phyloP scores from a whole-genome alignment of 2,113 vertebrate species.

The Cromileptes altivelis region DNA sequence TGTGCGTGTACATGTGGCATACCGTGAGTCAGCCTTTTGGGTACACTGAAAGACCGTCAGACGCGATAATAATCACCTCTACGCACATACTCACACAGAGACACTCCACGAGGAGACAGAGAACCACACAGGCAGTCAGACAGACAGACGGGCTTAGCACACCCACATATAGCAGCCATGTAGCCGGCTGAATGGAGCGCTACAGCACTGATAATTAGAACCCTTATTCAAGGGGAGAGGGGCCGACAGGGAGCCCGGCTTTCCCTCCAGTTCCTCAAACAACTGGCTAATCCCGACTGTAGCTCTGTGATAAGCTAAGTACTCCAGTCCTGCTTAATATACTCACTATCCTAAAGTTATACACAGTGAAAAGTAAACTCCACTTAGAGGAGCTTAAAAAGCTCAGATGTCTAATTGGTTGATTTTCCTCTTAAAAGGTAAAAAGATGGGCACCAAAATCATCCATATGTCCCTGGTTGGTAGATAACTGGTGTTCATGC shows the following conservation, averaged over 20 bases:
- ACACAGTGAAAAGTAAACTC: conserved; percentile 31
- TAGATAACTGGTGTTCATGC: background rate
- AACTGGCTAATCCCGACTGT: conserved; percentile 53
- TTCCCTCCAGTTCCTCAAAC: conserved; percentile 39
- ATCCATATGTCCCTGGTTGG: background rate
- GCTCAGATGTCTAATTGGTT: background rate
- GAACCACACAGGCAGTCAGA: conserved; percentile 59
- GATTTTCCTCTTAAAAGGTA: conserved; percentile 3
- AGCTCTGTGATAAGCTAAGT: conserved; percentile 46
- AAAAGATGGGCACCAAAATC: conserved; percentile 4
- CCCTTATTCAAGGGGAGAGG: conserved; percentile 30
- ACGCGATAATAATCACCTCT: conserved; percentile 74
- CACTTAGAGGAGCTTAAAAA: conserved; percentile 23
- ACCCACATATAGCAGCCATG: conserved; percentile 57
- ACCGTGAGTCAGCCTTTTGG: conserved; percentile 79
- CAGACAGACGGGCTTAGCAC: conserved; percentile 53
- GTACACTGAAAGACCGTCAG: conserved; percentile 68
- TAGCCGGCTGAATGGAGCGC: conserved; percentile 25
- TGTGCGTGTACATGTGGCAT: conserved; percentile 47
- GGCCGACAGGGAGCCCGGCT: conserved; percentile 25
- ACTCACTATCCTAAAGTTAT: conserved; percentile 11
- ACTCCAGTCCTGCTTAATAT: conserved; percentile 25
- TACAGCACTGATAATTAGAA: conserved; percentile 55
- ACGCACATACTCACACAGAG: conserved; percentile 54
- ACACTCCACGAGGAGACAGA: conserved; percentile 53